Conservation (phyloP, 2,113 vertebrate species). For the Forbesichthys agassizii region DNA sequence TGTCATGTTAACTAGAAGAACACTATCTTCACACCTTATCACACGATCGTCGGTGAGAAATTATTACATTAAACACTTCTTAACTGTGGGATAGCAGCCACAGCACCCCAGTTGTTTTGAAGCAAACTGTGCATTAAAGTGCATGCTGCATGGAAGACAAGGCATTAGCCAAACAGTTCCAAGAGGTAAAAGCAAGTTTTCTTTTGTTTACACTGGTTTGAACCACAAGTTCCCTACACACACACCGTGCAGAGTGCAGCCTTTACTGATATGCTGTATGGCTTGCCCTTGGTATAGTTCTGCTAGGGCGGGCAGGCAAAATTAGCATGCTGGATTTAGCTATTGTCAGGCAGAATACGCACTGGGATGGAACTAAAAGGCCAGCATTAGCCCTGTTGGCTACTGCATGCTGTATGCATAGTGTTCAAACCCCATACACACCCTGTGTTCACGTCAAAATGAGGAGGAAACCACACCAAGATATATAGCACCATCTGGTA, state of each 20-base stretch:
- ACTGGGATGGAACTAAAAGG: conserved; percentile 57
- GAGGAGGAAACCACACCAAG: conserved; percentile 54
- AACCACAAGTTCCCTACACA: too few species aligned
- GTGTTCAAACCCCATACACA: conserved; percentile 31
- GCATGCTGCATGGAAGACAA: too few species aligned
- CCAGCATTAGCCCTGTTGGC: conserved; percentile 34
- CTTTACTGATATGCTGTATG: conserved; percentile 17
- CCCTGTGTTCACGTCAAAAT: conserved; percentile 51
- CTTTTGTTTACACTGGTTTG: conserved; percentile 9
- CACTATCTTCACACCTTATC: conserved; percentile 34
- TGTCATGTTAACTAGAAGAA: conserved; percentile 46
- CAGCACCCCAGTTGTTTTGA: too few species aligned
- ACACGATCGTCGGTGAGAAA: background rate
- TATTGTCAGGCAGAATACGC: conserved; percentile 56
- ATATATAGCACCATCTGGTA: conserved; percentile 70
- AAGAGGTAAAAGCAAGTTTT: too few species aligned
- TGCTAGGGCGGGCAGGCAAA: conserved; percentile 48
- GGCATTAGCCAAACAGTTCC: too few species aligned
- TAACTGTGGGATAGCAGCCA: too few species aligned
- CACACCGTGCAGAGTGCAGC: too few species aligned
- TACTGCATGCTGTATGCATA: conserved; percentile 15
- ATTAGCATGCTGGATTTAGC: conserved; percentile 48
- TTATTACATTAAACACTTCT: too few species aligned
- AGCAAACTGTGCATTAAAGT: too few species aligned
- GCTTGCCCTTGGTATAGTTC: conserved; percentile 16